Evolutionary conservation across 2,797 vertebrate species (phyloP).

Genomic region (Halcyon chelicuti): DNA sequence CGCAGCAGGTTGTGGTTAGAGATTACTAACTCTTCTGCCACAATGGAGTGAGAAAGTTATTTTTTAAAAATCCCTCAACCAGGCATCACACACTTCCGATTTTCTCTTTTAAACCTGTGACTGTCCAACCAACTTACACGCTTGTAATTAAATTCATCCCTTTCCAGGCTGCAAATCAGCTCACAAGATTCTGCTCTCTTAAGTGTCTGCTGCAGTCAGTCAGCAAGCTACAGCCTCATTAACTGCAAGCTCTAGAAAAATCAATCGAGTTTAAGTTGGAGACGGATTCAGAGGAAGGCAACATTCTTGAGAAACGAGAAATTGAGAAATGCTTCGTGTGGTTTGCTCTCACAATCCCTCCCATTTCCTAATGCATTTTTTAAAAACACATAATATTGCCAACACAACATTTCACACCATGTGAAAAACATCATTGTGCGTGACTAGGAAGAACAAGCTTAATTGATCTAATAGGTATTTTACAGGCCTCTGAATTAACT

Average conservation of each 20-base stretch:
- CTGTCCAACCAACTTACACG: not conserved
- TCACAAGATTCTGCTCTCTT: not conserved
- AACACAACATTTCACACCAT: not conserved
- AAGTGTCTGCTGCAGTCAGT: not conserved
- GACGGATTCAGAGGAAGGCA: not conserved
- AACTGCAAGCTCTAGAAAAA: not conserved
- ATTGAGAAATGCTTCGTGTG: not conserved
- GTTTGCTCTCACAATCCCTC: not conserved
- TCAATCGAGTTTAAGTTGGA: not conserved
- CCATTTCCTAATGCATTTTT: not conserved
- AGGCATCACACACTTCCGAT: not conserved
- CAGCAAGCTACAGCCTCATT: not conserved
- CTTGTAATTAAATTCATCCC: not conserved
- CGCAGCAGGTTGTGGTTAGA: not conserved
- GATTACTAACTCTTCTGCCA: not conserved
- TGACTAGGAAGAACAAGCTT: not conserved
- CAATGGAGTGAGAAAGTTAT: not conserved
- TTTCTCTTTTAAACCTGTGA: not conserved
- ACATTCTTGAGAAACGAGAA: not conserved
- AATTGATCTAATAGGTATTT: not conserved
- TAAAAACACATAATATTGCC: not conserved
- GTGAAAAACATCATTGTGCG: not conserved
- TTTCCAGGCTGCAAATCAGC: not conserved
- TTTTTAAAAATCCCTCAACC: not conserved
- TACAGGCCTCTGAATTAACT: not conserved